Percentiles rank a stretch among this genome's conserved stretches.
Conservation (phyloP, 2,113 vertebrate genomes). For the Dromaius novaehollandiae region DNA sequence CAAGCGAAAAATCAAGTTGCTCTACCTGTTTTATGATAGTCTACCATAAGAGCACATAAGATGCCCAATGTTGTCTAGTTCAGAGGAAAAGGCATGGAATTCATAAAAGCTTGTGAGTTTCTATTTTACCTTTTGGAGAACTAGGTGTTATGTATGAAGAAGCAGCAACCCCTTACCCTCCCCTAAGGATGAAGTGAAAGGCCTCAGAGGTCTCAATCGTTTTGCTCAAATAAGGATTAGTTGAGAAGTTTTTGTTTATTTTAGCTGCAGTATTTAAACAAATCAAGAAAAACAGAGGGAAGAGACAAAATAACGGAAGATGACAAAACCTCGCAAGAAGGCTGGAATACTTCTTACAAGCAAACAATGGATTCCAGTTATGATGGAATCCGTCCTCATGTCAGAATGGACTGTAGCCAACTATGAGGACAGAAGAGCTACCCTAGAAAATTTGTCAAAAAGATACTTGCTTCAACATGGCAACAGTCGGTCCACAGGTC, state of each 20-base stretch:
- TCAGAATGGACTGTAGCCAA: background rate
- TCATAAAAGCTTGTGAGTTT: background rate
- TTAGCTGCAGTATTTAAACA: background rate
- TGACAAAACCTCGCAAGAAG: background rate
- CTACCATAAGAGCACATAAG: background rate
- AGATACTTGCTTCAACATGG: background rate
- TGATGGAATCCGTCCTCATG: rapidly evolving
- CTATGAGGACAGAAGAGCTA: background rate
- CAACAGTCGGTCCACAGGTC: background rate
- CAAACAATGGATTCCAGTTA: background rate
- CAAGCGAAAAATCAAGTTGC: background rate
- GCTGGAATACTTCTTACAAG: background rate
- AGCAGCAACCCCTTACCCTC: background rate
- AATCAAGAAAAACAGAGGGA: background rate
- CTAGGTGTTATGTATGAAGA: background rate
- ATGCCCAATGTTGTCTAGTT: background rate
- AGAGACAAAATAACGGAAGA: background rate
- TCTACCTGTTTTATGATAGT: background rate
- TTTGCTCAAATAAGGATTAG: background rate
- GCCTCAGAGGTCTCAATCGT: background rate
- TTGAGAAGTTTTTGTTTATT: background rate
- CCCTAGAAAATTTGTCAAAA: background rate
- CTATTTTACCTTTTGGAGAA: background rate
- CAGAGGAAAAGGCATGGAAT: background rate
- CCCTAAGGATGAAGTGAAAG: background rate